These are phyloP conservation scores for Orussus abietinus DNA, from an alignment of 1,140 invertebrate genomes.

Conservation along the genomic window DNA sequence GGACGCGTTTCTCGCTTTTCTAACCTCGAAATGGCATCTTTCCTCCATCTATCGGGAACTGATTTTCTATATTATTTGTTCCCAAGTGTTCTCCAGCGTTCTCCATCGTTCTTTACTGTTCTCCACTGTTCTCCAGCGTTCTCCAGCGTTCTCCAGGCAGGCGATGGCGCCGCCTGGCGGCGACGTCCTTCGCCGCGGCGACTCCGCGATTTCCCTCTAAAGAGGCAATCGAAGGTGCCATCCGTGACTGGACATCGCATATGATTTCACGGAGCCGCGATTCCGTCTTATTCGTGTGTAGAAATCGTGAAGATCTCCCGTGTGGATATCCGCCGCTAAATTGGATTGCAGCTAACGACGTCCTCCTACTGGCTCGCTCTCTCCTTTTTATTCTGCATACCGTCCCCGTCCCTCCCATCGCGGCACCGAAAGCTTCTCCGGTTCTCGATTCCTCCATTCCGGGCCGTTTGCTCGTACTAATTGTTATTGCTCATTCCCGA, in stretches of 20 bases:
- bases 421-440: too few species aligned
- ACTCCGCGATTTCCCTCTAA: slow-evolving; percentile 32
- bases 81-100: too few species aligned
- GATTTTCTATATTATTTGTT: too few species aligned
- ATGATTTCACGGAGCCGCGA: slow-evolving; percentile 52
- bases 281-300: slow-evolving; percentile 52
- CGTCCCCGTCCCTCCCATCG: not conserved
- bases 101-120: too few species aligned
- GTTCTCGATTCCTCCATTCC: too few species aligned
- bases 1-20: too few species aligned
- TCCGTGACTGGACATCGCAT: slow-evolving; percentile 55
- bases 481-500: too few species aligned
- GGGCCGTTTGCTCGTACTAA: too few species aligned
- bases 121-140: too few species aligned
- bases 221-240: slow-evolving; percentile 46
- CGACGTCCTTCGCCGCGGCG: slow-evolving; percentile 16
- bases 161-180: slow-evolving; percentile 35
- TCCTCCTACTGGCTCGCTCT: slow-evolving; percentile 28
- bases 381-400: slow-evolving; percentile 6
- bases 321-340: slow-evolving; percentile 53
- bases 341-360: slow-evolving; percentile 49
- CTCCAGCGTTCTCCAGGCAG: too few species aligned
- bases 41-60: too few species aligned
- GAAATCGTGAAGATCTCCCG: slow-evolving; percentile 56
- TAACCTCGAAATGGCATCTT: too few species aligned